phyloP scores from a whole-genome alignment of 1,140 invertebrate genomes.

The Magallana angulata region DNA sequence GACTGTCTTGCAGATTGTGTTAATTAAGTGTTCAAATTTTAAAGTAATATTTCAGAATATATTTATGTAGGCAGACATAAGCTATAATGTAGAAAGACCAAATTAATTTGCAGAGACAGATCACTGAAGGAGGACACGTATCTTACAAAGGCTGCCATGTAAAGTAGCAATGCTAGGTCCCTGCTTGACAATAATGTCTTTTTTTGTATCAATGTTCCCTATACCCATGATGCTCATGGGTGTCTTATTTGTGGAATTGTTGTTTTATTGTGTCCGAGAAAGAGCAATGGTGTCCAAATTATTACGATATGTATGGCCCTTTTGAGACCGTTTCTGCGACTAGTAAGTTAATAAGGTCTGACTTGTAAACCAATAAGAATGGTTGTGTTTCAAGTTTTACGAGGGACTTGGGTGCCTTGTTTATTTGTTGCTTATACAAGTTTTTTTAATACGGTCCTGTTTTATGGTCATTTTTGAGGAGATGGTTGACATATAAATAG shows the following conservation, averaged over 20 bases:
- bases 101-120: conserved; percentile 1
- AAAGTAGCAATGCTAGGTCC: neutral
- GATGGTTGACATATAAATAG: conserved; percentile 42
- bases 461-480: conserved; percentile 29
- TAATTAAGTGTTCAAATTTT: no score
- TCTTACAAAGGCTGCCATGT: neutral
- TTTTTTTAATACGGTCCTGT: conserved; percentile 36
- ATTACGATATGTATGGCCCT: conserved; percentile 36
- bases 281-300: conserved; percentile 50
- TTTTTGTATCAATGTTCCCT: conserved; percentile 14
- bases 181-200: conserved; percentile 17
- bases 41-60: no score
- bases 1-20: no score
- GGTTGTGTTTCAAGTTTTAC: conserved; percentile 31
- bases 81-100: neutral
- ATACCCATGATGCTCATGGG: conserved; percentile 33
- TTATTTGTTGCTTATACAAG: conserved; percentile 36
- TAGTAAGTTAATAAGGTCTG: conserved; percentile 37
- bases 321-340: conserved; percentile 30
- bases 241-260: conserved; percentile 44
- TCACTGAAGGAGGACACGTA: neutral
- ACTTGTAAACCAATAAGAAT: conserved; percentile 41
- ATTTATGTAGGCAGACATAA: no score
- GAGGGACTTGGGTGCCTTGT: conserved; percentile 25
- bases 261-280: conserved; percentile 54